Evolutionary conservation across 2,888 invertebrate genomes (phyloP).

Genomic region (Amiota mariae): DNA sequence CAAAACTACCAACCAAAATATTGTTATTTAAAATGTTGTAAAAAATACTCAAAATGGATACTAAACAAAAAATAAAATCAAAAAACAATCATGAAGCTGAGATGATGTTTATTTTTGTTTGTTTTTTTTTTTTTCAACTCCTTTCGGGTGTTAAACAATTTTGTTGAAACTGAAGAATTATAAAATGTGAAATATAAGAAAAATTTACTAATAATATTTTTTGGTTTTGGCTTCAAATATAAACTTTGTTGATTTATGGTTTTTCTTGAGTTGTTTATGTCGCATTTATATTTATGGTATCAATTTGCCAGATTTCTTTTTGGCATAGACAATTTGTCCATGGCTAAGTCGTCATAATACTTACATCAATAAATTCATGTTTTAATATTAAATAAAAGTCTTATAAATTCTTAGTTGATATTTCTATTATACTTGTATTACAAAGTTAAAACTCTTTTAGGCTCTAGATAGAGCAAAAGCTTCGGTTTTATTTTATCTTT

Average conservation of each 20-base stretch:
- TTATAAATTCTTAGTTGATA: too few relatives aligned
- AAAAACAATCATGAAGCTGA: too few relatives aligned
- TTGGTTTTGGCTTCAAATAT: slow-evolving; percentile 44
- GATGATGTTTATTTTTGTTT: background rate
- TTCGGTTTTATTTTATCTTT: too few relatives aligned
- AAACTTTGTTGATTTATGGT: slow-evolving; percentile 56
- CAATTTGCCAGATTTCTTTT: background rate
- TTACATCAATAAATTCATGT: too few relatives aligned
- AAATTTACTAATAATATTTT: slow-evolving; percentile 21
- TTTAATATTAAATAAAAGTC: too few relatives aligned
- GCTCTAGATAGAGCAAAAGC: too few relatives aligned
- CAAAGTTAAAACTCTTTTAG: too few relatives aligned
- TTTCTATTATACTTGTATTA: too few relatives aligned
- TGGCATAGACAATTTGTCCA: slow-evolving; percentile 52
- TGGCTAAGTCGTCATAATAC: too few relatives aligned
- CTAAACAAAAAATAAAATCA: background rate
- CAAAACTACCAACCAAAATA: slow-evolving; percentile 40
- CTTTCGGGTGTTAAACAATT: too few relatives aligned
- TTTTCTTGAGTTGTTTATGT: slow-evolving; percentile 60
- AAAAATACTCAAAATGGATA: slow-evolving; percentile 16
- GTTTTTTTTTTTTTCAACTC: too few relatives aligned
- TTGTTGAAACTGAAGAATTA: background rate
- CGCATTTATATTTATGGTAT: slow-evolving; percentile 45
- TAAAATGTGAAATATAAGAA: background rate
- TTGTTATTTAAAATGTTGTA: slow-evolving; percentile 29